These are phyloP conservation scores for Paedocypris micromegethes DNA, from an alignment of 2,797 vertebrate genomes.

Conservation along the genomic window DNA sequence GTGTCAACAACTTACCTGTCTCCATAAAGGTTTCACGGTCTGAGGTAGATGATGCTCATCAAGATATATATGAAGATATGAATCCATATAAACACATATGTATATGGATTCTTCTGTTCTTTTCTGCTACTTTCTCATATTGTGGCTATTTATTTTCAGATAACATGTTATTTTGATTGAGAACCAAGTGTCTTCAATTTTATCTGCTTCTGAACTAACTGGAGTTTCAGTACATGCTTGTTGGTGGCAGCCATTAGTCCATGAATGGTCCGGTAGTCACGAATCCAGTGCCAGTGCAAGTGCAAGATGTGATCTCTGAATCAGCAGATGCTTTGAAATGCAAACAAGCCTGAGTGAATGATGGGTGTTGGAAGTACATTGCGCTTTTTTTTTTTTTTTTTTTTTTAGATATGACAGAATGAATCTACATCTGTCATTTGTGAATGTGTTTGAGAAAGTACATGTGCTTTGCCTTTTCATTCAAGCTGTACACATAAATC, in stretches of 20 bases:
- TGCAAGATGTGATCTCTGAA: constrained; percentile 8
- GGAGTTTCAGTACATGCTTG: too few species aligned
- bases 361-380: constrained; percentile 12
- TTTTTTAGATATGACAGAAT: background rate
- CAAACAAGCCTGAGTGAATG: constrained; percentile 16
- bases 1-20: constrained; percentile 37
- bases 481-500: too few species aligned
- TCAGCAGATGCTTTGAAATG: constrained; percentile 30
- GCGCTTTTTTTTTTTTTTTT: background rate
- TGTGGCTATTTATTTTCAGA: too few species aligned
- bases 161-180: too few species aligned
- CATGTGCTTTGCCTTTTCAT: background rate
- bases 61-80: too few species aligned
- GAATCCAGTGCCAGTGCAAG: constrained; percentile 1
- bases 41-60: constrained; percentile 14
- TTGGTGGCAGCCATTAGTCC: background rate
- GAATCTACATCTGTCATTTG: constrained; percentile 4
- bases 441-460: constrained; percentile 4
- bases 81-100: too few species aligned
- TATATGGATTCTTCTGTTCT: too few species aligned
- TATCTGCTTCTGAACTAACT: too few species aligned
- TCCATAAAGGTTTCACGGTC: constrained; percentile 33
- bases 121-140: too few species aligned
- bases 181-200: background rate
- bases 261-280: background rate